These are phyloP conservation scores for Hypolimnas misippus DNA, from an alignment of 2,888 invertebrate species.

Conservation along the genomic window DNA sequence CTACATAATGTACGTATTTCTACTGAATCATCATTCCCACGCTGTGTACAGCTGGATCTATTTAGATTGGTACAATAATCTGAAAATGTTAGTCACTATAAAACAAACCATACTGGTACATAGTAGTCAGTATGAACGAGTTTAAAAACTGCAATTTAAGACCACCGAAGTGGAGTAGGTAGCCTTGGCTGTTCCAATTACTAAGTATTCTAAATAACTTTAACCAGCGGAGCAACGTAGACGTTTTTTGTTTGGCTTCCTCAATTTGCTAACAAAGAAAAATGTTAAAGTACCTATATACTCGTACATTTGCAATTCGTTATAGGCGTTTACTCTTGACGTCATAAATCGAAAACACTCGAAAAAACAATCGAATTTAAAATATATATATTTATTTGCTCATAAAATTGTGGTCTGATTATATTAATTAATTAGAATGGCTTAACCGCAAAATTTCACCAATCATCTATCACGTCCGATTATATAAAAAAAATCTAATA, in stretches of 20 bases:
- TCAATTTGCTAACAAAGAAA: constrained; percentile 40
- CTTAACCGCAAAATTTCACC: background rate
- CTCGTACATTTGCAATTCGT: constrained; percentile 11
- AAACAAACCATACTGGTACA: background rate
- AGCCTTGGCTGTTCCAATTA: constrained; percentile 37
- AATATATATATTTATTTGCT: background rate
- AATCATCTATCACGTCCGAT: background rate
- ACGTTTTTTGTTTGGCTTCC: constrained; percentile 39
- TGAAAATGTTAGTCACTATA: background rate
- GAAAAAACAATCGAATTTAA: no score
- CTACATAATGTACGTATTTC: background rate
- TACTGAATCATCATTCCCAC: background rate
- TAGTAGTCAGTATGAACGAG: background rate
- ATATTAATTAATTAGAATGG: background rate
- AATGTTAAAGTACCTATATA: constrained; percentile 23
- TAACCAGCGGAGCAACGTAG: constrained; percentile 28
- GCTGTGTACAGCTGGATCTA: background rate
- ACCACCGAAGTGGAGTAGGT: constrained; percentile 29
- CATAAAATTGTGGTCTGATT: background rate
- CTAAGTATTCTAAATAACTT: constrained; percentile 37
- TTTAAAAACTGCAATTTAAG: constrained; percentile 25
- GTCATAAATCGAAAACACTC: background rate
- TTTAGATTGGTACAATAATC: background rate
- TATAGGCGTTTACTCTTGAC: constrained; percentile 8
- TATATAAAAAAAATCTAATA: background rate